These are phyloP conservation scores for Turdus rufiventris DNA, from an alignment of 2,113 vertebrate species.

Conservation along the genomic window DNA sequence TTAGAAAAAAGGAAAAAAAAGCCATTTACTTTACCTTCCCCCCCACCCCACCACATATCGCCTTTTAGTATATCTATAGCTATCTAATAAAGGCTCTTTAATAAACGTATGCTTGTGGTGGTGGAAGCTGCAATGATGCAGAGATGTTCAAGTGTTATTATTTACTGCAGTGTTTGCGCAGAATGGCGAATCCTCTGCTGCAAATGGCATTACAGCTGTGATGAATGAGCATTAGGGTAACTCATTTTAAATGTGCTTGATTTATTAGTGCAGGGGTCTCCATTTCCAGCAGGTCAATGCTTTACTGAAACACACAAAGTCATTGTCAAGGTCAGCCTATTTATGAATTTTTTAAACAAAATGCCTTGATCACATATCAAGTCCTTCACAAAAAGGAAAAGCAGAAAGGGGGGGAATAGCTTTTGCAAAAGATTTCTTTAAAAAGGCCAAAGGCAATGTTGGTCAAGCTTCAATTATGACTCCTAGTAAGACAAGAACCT, in stretches of 20 bases:
- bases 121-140: constrained; percentile 79
- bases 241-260: constrained; percentile 99
- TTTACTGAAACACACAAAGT: constrained; percentile 99
- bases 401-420: constrained; percentile 72
- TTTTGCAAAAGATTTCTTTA: constrained; percentile 78
- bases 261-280: constrained; percentile 97
- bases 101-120: constrained; percentile 92
- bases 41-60: constrained; percentile 17
- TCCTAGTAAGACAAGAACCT: constrained; percentile 99
- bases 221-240: constrained; percentile 99
- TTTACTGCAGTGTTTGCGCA: constrained; percentile 99
- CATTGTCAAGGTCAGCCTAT: constrained; percentile 96
- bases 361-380: constrained; percentile 85
- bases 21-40: constrained; percentile 40
- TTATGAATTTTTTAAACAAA: constrained; percentile 92
- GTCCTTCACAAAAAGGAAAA: constrained; percentile 77
- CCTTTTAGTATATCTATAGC: constrained; percentile 66
- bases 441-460: constrained; percentile 94
- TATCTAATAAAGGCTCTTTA: constrained; percentile 89
- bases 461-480: constrained; percentile 99
- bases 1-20: constrained; percentile 21
- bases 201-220: constrained; percentile 98
- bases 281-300: constrained; percentile 99
- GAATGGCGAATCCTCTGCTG: constrained; percentile 88
- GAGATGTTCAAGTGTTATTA: constrained; percentile 94